Percentiles rank a stretch among this genome's conserved stretches.
phyloP scores from a whole-genome alignment of 2,797 vertebrate genomes.

The Oreochromis mossambicus region DNA sequence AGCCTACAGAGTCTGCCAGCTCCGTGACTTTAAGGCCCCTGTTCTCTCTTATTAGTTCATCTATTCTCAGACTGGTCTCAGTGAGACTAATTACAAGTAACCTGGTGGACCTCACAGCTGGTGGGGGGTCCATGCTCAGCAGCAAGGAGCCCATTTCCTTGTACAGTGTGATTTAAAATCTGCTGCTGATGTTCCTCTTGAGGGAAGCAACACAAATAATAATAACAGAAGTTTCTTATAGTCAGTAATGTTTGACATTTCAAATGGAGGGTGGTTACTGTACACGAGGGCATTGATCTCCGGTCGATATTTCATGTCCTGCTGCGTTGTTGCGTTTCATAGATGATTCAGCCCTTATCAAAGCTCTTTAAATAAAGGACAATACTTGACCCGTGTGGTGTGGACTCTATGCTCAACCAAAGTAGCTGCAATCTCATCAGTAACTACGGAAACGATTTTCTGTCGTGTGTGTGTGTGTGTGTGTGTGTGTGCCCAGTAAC shows the following conservation, averaged over 20 bases:
- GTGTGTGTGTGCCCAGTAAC: neutral
- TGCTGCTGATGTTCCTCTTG: neutral
- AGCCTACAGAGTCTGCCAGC: neutral
- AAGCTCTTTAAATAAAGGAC: conserved; percentile 25
- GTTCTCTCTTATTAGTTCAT: neutral
- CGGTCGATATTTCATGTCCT: conserved; percentile 33
- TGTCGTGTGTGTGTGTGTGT: conserved; percentile 8
- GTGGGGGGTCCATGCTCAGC: neutral
- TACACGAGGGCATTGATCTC: neutral
- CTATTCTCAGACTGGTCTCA: neutral
- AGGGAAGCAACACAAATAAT: neutral
- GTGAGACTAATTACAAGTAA: conserved; percentile 33
- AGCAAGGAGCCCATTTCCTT: neutral
- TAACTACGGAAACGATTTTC: neutral
- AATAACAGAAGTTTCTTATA: neutral
- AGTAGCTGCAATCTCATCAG: conserved; percentile 1
- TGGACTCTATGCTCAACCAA: neutral
- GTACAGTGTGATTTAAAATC: neutral
- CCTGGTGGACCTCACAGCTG: neutral
- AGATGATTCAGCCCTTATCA: conserved; percentile 34
- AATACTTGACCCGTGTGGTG: conserved; percentile 27
- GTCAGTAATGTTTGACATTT: neutral
- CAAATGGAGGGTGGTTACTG: neutral
- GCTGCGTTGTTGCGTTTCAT: neutral
- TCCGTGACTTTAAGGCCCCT: neutral